Conservation (phyloP, 2,797 vertebrate genomes). For the Gouania willdenowi region DNA sequence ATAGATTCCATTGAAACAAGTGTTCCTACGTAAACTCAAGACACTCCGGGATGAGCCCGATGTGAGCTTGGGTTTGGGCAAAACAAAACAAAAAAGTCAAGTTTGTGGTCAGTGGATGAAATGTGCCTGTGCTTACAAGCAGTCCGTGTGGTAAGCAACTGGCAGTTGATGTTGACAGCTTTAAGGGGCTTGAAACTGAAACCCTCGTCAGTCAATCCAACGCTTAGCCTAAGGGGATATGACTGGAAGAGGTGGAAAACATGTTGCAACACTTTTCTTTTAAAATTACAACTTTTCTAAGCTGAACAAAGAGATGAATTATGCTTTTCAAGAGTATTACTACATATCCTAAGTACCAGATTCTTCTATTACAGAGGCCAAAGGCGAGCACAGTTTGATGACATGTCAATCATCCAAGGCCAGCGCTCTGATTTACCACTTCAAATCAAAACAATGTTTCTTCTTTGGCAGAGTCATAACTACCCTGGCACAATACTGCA, state of each 20-base stretch:
- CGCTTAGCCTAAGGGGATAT: slow-evolving; percentile 30
- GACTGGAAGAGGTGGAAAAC: slow-evolving; percentile 22
- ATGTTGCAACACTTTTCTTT: slow-evolving; percentile 49
- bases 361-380: too few species aligned
- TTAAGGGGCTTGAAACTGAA: slow-evolving; percentile 55
- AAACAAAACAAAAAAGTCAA: slow-evolving; percentile 38
- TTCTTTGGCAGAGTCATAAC: too few species aligned
- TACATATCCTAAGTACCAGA: too few species aligned
- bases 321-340: too few species aligned
- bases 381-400: too few species aligned
- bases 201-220: slow-evolving; percentile 53
- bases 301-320: slow-evolving; percentile 10
- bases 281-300: slow-evolving; percentile 36
- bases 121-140: slow-evolving; percentile 29
- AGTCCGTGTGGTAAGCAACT: slow-evolving; percentile 39
- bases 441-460: too few species aligned
- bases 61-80: slow-evolving; percentile 25
- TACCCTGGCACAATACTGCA: too few species aligned
- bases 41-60: slow-evolving; percentile 41
- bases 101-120: slow-evolving; percentile 30
- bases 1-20: slow-evolving; percentile 39
- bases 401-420: too few species aligned
- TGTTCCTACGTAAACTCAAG: slow-evolving; percentile 38
- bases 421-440: too few species aligned
- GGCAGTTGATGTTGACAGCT: slow-evolving; percentile 56